Base-by-base conservation (phyloP, 2,888 invertebrate genomes). In the Leuctra nigra region DNA sequence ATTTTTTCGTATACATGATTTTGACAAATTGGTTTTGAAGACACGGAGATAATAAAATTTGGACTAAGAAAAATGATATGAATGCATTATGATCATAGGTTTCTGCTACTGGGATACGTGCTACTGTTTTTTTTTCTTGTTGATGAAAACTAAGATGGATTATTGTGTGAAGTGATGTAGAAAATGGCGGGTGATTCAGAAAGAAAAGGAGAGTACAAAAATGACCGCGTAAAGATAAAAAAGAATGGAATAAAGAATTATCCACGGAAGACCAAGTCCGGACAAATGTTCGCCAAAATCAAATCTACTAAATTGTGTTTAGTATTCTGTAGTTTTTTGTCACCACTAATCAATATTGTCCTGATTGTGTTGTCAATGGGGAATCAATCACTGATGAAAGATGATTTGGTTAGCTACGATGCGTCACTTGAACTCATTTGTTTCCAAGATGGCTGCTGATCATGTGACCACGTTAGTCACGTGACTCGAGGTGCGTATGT, bases 61-160 rank as follows among this genome's bases (percentile, higher is more conserved):
- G 35, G 50, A 50, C 33, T 50, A 33, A 50, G 50, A 50, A 50
- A 50, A 50, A 50, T 50, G 50, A 50, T 50, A 50, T 50, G 50
- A 35, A 50, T 50, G 50, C 50, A 50, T 50, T 35, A 50, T 35
- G 33, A 50, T 50, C 36, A 50, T 35, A 50, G 18, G 50, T 50
- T 50, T 33, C n/a, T 50, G 50, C 18, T 35, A 35, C 14, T 41
- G 41, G 16, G 16, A 50, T 16, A 50, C 7, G 29, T 41, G 11
- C 20, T 3, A 23, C 24, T 24, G 29, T 29, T 25, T 48, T 48
- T 48, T 25, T 29, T 25, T 9, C 14, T 50, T 11, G 35, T 35
- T 50, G 50, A 50, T 50, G 50, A 50, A 48, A 33, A 50, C 20
- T 16, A 50, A 50, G 50, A 50, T 50, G 50, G 33, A 50, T 50